Evolutionary conservation across 2,797 vertebrate genomes (phyloP), one percentile per base, ranked within the genome.

Genomic region (Aerospiza tachiro): DNA sequence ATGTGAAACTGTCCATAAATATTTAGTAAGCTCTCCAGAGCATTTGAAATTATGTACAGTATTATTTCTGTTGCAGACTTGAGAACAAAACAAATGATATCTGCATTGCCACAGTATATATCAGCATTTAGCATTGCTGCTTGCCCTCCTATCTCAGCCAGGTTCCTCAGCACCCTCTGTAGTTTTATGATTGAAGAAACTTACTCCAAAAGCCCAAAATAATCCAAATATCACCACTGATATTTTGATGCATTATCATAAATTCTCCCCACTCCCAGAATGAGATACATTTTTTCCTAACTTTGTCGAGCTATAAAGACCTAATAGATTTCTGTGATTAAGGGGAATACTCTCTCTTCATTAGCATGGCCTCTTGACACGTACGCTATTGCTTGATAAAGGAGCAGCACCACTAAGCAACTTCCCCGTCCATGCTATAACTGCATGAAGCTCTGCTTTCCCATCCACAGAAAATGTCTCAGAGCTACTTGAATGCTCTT

Each of bases 381-480:
- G 1, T 33, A 15, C 0, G 1, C 9, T 77, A 1, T 29, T 67
- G 12, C 22, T 56, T 2, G 0, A 4, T 12, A 59, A 59, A 55
- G 33, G 10, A 65, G n/a, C 25, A 78, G 33, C 61, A 58, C 8
- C 26, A 31, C 17, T 22, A 49, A 72, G 4, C 10, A 62, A 5
- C 53, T 62, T 68, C 38, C 25, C 17, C 1, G 1, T 44, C 65
- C 36, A 23, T 12, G 6, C 5, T 70, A 23, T 15, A 70, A 31
- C 12, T 45, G 8, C 22, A 20, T 5, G 16, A 68, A 93, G 29
- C 12, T 80, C 63, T 81, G 25, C 58, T 78, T 52, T 84, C 49
- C 49, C 12, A 29, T 11, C 11, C 35, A 49, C 9, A 38, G 70
- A 62, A 89, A 68, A 85, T 7, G 2, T 16, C 5, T 58, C 38